A percentile compares a stretch with the other conserved stretches of the same genome.
These are phyloP conservation scores for Centruroides vittatus DNA, from an alignment of 1,140 invertebrate genomes.

Conservation along the genomic window DNA sequence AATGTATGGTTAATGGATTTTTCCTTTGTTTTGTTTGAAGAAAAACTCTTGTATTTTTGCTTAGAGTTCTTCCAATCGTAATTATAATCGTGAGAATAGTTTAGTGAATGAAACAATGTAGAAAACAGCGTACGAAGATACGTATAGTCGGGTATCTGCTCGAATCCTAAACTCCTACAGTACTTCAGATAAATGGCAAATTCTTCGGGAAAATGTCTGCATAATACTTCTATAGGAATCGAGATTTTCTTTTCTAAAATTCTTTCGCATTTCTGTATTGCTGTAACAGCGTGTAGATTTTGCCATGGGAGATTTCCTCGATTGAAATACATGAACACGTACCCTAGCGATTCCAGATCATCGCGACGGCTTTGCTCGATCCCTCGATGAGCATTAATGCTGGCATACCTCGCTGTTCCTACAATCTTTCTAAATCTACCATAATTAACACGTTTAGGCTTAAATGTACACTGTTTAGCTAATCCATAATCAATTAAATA, in stretches of 20 bases:
- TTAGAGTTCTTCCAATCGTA: too few relatives aligned
- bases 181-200: too few relatives aligned
- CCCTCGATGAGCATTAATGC: conserved; percentile 90
- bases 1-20: too few relatives aligned
- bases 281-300: conserved; percentile 41
- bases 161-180: too few relatives aligned
- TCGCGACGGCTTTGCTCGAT: conserved; percentile 55
- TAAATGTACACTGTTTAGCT: conserved; percentile 82
- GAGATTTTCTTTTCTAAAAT: conserved; percentile 50
- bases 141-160: too few relatives aligned
- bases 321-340: conserved; percentile 50
- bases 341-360: conserved; percentile 46
- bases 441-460: conserved; percentile 75
- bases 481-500: conserved; percentile 95
- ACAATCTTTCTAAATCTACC: conserved; percentile 94
- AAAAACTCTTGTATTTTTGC: too few relatives aligned
- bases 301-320: conserved; percentile 44
- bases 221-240: conserved; percentile 23
- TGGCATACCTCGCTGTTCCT: conserved; percentile 90
- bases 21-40: too few relatives aligned
- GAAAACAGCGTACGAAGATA: too few relatives aligned
- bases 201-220: too few relatives aligned
- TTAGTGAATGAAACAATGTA: too few relatives aligned
- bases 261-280: conserved; percentile 47
- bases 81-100: too few relatives aligned